A percentile compares a stretch with the other conserved stretches of the same genome.
phyloP scores from a whole-genome alignment of 2,113 vertebrate genomes.

The Craseonycteris thonglongyai region DNA sequence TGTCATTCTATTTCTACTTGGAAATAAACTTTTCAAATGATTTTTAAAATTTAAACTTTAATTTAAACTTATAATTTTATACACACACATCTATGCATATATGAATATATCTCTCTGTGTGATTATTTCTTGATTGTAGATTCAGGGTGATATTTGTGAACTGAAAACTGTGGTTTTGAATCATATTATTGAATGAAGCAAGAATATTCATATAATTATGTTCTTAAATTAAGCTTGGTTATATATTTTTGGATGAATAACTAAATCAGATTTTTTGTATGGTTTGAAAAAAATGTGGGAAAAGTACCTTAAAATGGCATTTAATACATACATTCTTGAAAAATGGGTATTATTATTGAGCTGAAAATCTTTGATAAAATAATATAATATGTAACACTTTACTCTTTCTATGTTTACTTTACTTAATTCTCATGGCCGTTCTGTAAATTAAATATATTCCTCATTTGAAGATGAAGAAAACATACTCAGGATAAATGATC shows the following conservation, averaged over 20 bases:
- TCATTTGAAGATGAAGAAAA: neutral
- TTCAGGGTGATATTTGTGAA: neutral
- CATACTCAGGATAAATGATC: neutral
- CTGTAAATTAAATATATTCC: neutral
- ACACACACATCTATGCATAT: neutral
- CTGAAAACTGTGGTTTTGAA: neutral
- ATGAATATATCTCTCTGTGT: neutral
- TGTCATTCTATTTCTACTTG: neutral
- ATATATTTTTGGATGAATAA: neutral
- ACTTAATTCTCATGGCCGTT: neutral
- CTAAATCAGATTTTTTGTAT: neutral
- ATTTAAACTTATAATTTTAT: neutral
- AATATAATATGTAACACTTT: neutral
- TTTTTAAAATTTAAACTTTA: neutral
- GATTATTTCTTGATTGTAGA: neutral
- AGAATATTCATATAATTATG: neutral
- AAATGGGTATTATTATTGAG: neutral
- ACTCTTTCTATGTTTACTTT: neutral
- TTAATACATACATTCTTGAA: neutral
- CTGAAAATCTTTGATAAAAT: neutral
- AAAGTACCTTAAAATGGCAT: neutral
- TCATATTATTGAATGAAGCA: neutral
- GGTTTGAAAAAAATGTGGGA: neutral
- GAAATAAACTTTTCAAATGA: constrained; percentile 22
- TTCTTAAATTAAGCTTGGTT: neutral